Evolutionary conservation across 2,113 vertebrate species (phyloP), one percentile per base, ranked within the genome.

Genomic region (Lontra canadensis): DNA sequence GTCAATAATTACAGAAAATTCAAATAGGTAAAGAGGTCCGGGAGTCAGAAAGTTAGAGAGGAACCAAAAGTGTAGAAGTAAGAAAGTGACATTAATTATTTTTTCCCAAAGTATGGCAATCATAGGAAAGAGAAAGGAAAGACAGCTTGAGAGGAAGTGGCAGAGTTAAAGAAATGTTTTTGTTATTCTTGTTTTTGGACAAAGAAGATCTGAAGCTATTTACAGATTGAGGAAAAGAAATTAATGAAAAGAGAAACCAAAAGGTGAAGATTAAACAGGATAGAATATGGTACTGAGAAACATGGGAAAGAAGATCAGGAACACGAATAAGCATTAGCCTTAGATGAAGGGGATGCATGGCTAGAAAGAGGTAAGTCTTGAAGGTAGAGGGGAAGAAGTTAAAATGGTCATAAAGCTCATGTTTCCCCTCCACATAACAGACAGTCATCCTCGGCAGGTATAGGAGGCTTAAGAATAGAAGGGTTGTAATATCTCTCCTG

Each of bases 51-150:
- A 86, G 21, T 88, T 36, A 73, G n/a, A 82, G 31, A 76, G 69
- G 63, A 94, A 88, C 3, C 79, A 23, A 91, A 93, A 85, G 25
- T 73, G 42, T 79, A 4, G 9, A 76, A 79, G 10, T 39, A 79
- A 94, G 63, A 90, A 69, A 78, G 6, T 18, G 6, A 67, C 12
- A 93, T 80, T 91, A 94, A 87, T 61, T 86, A 26, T 23, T 76
- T 94, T 92, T 88, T 85, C 59, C 90, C 83, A 10, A 92, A 88
- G 14, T 81, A 29, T 29, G 71, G 8, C 47, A 90, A 88, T 90
- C 34, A 85, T 18, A 89, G 93, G 36, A 96, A 81, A n/a, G 52
- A 81, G n/a, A 92, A 25, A 94, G 81, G 82, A 88, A 92, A 90
- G 55, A 47, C 0, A 81, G 42, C 13, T 88, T 29, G n/a, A 92